Evolutionary conservation across 2,888 invertebrate species (phyloP), one percentile per base, ranked within the genome.

Genomic region (Drosophila cracens): DNA sequence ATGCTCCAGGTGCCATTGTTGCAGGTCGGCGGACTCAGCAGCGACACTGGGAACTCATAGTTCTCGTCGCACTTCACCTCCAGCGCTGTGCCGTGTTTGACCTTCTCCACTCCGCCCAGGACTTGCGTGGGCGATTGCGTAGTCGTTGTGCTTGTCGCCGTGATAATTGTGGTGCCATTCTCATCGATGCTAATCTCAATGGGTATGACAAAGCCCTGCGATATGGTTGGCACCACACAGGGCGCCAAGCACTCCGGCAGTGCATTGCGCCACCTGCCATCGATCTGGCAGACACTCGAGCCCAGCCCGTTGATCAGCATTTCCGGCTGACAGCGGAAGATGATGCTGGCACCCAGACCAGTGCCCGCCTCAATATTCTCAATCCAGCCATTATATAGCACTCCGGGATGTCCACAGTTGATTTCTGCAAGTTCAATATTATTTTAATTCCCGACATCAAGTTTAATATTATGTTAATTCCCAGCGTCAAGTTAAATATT

Each of bases 1-100:
- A 97, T 96, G 0, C 98, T 97, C 99, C 99, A 99, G 0, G 98
- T 97, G 0, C 99, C 99, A 89, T 99, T 99, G 91, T 97, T 96
- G 92, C 99, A 99, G 0, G 96, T 95, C 0, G 98, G 97, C 0
- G 95, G 95, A 6, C 96, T 96, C 1, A 95, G 94, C 77, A 96
- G 96, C 54, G 95, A 96, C 0, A 95, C 94, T 0, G 96, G 95
- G 83, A 97, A 97, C 92, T 98, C 98, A 91, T 97, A 98, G 83
- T 97, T 96, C 66, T 95, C 95, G 74, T 97, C 96, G 87, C 99
- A 99, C 63, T 96, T 95, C 0, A 99, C 97, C 69, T 95, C 94
- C 57, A 97, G 93, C 21, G 94, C 94, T 71, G 96, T 95, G 8
- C 96, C 97, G 91, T 97, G 97, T 59, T 90, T 92, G 0, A 93